These are phyloP conservation scores for Caenorhabditis uteleia DNA, from an alignment of 2,888 invertebrate genomes.

Conservation along the genomic window DNA sequence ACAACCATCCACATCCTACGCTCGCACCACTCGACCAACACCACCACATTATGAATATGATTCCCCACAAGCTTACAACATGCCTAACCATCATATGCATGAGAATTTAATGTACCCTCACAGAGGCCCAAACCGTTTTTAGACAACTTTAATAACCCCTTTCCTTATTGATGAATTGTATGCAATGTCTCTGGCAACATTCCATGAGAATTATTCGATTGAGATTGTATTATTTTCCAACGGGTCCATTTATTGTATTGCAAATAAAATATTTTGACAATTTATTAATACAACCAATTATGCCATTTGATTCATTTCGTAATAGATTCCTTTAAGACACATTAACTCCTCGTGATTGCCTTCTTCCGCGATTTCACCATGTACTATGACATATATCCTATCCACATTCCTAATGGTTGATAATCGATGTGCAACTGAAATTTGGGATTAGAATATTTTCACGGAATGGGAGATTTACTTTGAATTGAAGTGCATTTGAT, in stretches of 20 bases:
- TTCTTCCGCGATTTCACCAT: constrained; percentile 64
- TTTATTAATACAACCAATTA: constrained; percentile 4
- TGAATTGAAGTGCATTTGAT: constrained; percentile 59
- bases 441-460: not conserved
- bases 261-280: no score
- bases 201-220: not conserved
- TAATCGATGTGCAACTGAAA: constrained; percentile 72
- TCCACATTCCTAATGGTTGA: constrained; percentile 74
- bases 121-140: not conserved
- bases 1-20: constrained; percentile 8
- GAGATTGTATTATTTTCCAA: no score
- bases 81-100: constrained; percentile 4
- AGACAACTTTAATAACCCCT: constrained; percentile 14
- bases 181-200: not conserved
- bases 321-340: constrained; percentile 59
- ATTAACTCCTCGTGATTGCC: constrained; percentile 62
- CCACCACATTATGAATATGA: constrained; percentile 14
- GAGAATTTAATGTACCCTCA: not conserved
- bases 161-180: no score
- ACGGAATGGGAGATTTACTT: constrained; percentile 26
- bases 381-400: constrained; percentile 72
- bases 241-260: no score
- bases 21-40: constrained; percentile 9
- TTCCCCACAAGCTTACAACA: constrained; percentile 18
- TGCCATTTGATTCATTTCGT: constrained; percentile 60